phyloP scores from a whole-genome alignment of 1,140 invertebrate genomes.

The Hetaerina americana region DNA sequence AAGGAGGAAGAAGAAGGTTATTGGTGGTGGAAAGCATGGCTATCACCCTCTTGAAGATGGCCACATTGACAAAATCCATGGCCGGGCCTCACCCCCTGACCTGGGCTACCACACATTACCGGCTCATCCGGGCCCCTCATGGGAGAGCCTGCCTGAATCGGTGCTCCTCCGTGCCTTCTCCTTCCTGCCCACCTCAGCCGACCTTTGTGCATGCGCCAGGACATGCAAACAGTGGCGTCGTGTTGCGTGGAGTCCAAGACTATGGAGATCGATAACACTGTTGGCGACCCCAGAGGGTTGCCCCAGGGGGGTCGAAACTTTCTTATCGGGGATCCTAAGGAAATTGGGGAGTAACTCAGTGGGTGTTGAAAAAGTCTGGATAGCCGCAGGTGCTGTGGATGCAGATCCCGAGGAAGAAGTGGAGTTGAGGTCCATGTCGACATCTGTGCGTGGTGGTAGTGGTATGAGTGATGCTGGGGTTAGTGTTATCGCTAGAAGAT shows the following conservation, averaged over 20 bases:
- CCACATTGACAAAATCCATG: not conserved
- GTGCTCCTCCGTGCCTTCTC: not conserved
- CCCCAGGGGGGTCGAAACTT: not conserved
- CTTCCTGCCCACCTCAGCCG: not conserved
- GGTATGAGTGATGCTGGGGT: not conserved
- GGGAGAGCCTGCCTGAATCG: not conserved
- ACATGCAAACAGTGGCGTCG: not conserved
- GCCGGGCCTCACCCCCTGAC: not conserved
- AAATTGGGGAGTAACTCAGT: not conserved
- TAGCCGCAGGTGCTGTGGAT: not conserved
- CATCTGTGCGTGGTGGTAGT: not conserved
- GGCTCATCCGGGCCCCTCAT: not conserved
- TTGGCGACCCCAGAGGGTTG: not conserved
- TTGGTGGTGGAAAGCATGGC: not conserved
- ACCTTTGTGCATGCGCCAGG: not conserved
- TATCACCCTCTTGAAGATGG: not conserved
- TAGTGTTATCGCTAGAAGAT: not conserved
- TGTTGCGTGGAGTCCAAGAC: not conserved
- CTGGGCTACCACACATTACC: not conserved
- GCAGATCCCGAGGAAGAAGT: not conserved
- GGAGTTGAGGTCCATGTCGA: not conserved
- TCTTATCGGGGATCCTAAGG: not conserved
- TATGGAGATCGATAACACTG: not conserved
- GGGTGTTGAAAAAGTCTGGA: not conserved
- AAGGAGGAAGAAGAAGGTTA: not conserved